Conservation (phyloP, 2,113 vertebrate genomes). For the Asarcornis scutulata region DNA sequence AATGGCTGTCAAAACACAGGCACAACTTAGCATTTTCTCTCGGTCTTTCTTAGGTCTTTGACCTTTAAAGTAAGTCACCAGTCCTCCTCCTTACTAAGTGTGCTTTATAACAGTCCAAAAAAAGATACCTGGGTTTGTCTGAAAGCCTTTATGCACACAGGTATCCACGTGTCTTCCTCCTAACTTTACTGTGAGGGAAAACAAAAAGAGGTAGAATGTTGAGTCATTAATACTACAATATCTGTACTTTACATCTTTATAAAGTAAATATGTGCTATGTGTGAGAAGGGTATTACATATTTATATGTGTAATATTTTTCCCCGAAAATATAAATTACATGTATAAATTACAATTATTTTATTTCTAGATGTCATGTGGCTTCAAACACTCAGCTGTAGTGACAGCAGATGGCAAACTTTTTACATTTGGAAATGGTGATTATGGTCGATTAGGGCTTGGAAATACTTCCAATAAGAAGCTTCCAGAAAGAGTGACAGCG, state of each 20-base stretch:
- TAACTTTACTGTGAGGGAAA: neutral
- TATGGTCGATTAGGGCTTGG: conserved; percentile 85
- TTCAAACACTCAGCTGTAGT: conserved; percentile 88
- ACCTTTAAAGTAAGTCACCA: neutral
- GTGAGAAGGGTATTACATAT: neutral
- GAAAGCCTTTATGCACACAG: neutral
- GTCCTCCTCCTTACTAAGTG: neutral
- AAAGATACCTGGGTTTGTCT: neutral
- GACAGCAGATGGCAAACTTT: conserved; percentile 85
- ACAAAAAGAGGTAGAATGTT: neutral
- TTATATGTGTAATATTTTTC: neutral
- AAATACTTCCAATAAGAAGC: conserved; percentile 87
- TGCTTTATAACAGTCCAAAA: neutral
- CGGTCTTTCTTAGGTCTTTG: neutral
- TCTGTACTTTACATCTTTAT: neutral
- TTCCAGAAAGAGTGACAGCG: conserved; percentile 84
- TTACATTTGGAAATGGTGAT: conserved; percentile 86
- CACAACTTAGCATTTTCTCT: neutral
- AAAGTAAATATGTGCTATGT: neutral
- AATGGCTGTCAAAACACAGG: neutral
- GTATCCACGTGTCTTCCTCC: neutral
- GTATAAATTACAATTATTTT: neutral
- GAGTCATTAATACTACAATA: neutral
- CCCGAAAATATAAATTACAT: accelerated
- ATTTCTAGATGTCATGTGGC: conserved; percentile 84